Evolutionary conservation across 2,113 vertebrate species (phyloP), one percentile per base, ranked within the genome.

Genomic region (Lagopus muta): DNA sequence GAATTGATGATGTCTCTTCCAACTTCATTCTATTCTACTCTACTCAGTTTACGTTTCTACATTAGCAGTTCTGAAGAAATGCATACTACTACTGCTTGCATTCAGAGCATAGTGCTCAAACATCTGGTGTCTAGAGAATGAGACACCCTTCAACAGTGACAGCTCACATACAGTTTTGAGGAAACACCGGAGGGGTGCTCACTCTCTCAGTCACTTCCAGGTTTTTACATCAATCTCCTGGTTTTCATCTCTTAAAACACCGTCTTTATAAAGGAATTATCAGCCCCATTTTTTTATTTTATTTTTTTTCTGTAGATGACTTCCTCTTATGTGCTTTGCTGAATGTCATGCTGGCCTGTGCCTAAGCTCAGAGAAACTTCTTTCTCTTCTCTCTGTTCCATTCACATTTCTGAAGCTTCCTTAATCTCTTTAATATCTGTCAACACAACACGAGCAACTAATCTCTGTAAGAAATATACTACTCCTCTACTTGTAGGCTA

Each of bases 341-440:
- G 36, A 66, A 85, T 88, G 6, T 69, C 34, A 19, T 52, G 5
- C 17, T 74, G 42, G 7, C 24, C 30, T 62, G 12, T 61, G 17
- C 19, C 17, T 47, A 45, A 92, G 4, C 22, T 42, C 13, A 54
- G 40, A 74, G 48, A 55, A 55, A 0, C 0, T 0, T 0, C 4
- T 1, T 69, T 36, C 3, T 55, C 16, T 71, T 64, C 40, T 58
- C 45, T 72, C 57, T 78, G 7, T 55, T 90, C 38, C 13, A 42
- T 34, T 60, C 4, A 28, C 8, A 8, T 17, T 20, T 67, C 54
- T 69, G 86, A 69, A 80, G 21, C 5, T 80, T 15, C 16, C 18
- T 80, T 69, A 55, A 57, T 69, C 58, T 80, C 58, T 34, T 73
- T 40, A 52, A 25, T 24, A 67, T 21, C 67, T 71, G n/a, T 25